Base-by-base conservation (phyloP, 2,888 invertebrate species). In the Keiferia lycopersicella region DNA sequence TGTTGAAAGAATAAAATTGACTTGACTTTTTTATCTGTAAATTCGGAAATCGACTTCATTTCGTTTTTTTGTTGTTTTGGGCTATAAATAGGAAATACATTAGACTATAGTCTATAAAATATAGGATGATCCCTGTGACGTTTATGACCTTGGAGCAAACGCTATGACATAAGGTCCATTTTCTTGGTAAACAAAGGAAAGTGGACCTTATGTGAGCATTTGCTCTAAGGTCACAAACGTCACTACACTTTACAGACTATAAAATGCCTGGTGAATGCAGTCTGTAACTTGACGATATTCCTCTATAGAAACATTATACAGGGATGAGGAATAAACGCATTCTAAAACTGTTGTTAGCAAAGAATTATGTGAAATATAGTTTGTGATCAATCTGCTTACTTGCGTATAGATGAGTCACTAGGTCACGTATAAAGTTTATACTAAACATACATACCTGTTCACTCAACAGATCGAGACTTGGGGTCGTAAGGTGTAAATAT, bases 401-500 rank as follows among this genome's bases (percentile, higher is more conserved):
- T 11, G 6, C 12, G 18, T 50, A 50, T 45, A 53, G 51, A 26
- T 53, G 22, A 14, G 26, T 53, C 51, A 53, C 51, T 26, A 53
- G 51, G 14, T 12, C 51, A 14, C 51, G 51, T 26, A 14, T 12
- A 22, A 26, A 30, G 30, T 30, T 30, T 6, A 30, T 30, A 30
- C 30, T 30, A 6, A 4, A 30, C n/a, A n/a, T n/a, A n/a, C n/a
- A n/a, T 26, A 34, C 22, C 51, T 11, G 51, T 53, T 53, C 51
- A 53, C 51, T 53, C 26, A 26, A 53, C 11, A 45, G 7, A 45
- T 45, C 51, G 51, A 53, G 51, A 14, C 51, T 3, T 34, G 60
- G 8, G 30, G 22, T 26, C 18, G 22, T 61, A 61, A 48, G 60
- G 45, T 61, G 45, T 45, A 45, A 45, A 48, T 61, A 61, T 45